These are phyloP conservation scores for Panthera tigris DNA, from an alignment of 2,113 vertebrate species.

Conservation along the genomic window DNA sequence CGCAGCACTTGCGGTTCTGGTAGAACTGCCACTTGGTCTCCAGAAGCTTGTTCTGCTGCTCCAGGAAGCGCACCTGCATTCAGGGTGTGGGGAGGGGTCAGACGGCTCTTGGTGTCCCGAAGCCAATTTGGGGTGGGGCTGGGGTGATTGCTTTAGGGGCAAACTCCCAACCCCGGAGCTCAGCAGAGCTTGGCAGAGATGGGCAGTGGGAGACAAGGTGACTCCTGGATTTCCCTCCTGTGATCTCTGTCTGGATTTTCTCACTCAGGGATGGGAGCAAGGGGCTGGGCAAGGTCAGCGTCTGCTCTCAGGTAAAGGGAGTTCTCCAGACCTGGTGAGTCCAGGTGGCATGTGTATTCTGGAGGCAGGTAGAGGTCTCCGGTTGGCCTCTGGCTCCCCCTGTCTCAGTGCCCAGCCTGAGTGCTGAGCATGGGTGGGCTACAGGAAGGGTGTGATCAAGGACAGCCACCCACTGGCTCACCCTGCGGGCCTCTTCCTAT, in stretches of 20 bases:
- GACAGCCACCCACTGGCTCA: conserved; percentile 76
- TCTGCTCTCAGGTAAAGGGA: not conserved
- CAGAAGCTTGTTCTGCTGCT: conserved; percentile 81
- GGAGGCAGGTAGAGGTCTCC: not conserved
- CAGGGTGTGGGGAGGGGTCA: not conserved
- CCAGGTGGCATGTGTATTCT: not conserved
- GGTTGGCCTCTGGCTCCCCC: not conserved
- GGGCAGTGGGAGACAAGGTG: not conserved
- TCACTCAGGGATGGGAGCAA: not conserved
- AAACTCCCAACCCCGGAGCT: not conserved
- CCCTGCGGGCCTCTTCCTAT: not conserved
- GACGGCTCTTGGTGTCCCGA: not conserved
- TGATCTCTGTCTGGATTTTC: not conserved
- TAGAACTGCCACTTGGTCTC: conserved; percentile 83
- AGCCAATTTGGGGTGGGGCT: not conserved
- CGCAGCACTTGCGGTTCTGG: not conserved
- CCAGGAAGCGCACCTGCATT: conserved; percentile 72
- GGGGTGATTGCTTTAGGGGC: not conserved
- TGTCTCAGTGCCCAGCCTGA: not conserved
- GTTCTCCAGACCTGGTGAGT: not conserved
- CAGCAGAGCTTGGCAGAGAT: not conserved
- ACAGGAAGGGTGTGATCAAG: not conserved
- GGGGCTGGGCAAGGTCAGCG: too few species aligned
- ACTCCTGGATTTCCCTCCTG: not conserved
- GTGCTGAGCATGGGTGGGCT: rapidly evolving